phyloP scores from a whole-genome alignment of 2,888 invertebrate genomes.

The Incurvaria masculella region DNA sequence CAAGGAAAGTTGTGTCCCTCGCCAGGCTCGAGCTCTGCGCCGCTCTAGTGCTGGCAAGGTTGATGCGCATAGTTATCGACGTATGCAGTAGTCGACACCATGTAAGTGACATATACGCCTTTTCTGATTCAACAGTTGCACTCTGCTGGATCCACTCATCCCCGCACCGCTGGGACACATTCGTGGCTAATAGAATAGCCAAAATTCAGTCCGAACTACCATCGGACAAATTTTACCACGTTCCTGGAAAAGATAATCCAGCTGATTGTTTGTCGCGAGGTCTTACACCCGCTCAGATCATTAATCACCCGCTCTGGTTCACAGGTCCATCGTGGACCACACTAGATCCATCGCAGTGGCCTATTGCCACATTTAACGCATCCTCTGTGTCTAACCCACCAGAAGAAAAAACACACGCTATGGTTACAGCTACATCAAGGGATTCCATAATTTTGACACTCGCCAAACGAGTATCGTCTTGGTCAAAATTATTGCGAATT shows the following conservation, averaged over 20 bases:
- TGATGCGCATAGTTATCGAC: constrained; percentile 1
- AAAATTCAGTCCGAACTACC: background rate
- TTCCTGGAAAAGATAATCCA: constrained; percentile 5
- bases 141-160: constrained; percentile 11
- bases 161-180: constrained; percentile 10
- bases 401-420: background rate
- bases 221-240: constrained; percentile 3
- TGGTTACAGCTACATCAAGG: background rate
- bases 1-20: background rate
- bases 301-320: constrained; percentile 5
- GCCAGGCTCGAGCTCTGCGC: constrained; percentile 5
- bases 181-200: constrained; percentile 7
- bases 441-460: background rate
- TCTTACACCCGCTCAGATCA: background rate
- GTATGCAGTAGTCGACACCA: background rate
- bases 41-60: background rate
- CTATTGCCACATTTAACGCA: background rate
- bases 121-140: constrained; percentile 5
- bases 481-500: constrained; percentile 3
- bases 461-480: constrained; percentile 4
- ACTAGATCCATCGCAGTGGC: background rate
- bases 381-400: background rate
- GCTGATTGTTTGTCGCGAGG: constrained; percentile 7
- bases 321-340: background rate
- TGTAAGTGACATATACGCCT: constrained; percentile 1